Evolutionary conservation across 2,113 vertebrate species (phyloP).

Genomic region (Mugil cephalus): DNA sequence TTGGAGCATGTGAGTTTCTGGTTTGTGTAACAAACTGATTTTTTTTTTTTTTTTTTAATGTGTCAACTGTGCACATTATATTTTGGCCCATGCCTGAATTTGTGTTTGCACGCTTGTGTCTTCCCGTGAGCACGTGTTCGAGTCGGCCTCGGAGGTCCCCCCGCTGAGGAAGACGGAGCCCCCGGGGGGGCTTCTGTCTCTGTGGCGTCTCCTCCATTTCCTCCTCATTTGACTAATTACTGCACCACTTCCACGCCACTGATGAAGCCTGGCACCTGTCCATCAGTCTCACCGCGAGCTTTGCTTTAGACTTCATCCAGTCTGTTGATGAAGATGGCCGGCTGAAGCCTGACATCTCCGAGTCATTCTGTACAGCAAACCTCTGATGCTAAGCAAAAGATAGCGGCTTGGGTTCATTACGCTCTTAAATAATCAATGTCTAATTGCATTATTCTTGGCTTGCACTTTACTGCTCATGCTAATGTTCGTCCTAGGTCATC

Average conservation of each 20-base stretch:
- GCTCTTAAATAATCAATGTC: slow-evolving; percentile 60
- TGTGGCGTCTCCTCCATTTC: slow-evolving; percentile 59
- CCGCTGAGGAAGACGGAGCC: slow-evolving; percentile 67
- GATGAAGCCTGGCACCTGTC: slow-evolving; percentile 82
- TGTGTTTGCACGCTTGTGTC: slow-evolving; percentile 49
- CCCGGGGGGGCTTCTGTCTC: slow-evolving; percentile 53
- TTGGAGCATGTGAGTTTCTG: slow-evolving; percentile 19
- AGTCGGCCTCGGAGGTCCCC: slow-evolving; percentile 60
- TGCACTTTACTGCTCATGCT: slow-evolving; percentile 42
- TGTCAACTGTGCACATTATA: slow-evolving; percentile 47
- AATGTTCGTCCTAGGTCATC: slow-evolving; percentile 52
- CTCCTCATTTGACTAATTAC: slow-evolving; percentile 81
- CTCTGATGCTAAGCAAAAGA: slow-evolving; percentile 6
- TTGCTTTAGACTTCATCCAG: slow-evolving; percentile 24
- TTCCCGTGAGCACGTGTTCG: slow-evolving; percentile 33
- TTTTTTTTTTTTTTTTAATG: slow-evolving; percentile 35
- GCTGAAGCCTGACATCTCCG: not conserved
- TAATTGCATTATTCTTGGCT: slow-evolving; percentile 70
- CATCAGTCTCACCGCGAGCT: slow-evolving; percentile 61
- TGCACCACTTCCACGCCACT: slow-evolving; percentile 72
- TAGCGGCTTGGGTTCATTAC: slow-evolving; percentile 38
- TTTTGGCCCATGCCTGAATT: slow-evolving; percentile 39
- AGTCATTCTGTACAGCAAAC: not conserved
- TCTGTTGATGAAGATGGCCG: slow-evolving; percentile 45
- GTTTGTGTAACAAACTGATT: slow-evolving; percentile 33